A percentile compares a stretch with the other conserved stretches of the same genome.
phyloP scores from a whole-genome alignment of 2,797 vertebrate genomes.

The Kryptopterus vitreolus region DNA sequence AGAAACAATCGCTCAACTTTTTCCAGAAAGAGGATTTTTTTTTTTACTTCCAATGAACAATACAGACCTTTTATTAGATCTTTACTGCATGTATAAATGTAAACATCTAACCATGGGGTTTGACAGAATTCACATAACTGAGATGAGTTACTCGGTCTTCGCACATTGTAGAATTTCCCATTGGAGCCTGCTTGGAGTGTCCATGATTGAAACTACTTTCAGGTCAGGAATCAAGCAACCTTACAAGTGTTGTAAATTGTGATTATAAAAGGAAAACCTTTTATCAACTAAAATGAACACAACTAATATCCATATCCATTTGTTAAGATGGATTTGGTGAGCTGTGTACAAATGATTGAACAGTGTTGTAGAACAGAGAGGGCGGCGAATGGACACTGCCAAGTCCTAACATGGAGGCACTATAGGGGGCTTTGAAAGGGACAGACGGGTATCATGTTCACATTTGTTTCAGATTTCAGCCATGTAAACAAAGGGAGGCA shows the following conservation, averaged over 20 bases:
- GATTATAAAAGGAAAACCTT: neutral
- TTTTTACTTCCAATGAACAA: neutral
- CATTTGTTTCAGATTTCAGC: slow-evolving; percentile 72
- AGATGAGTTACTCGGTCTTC: neutral
- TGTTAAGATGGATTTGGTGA: neutral
- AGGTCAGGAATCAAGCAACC: neutral
- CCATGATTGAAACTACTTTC: neutral
- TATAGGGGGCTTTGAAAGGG: slow-evolving; percentile 35
- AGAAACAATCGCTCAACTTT: neutral
- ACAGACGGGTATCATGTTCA: slow-evolving; percentile 61
- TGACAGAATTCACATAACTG: neutral
- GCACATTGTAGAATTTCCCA: neutral
- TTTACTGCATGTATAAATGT: no score
- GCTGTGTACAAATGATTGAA: neutral
- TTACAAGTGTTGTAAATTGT: neutral
- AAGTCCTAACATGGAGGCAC: slow-evolving; percentile 21
- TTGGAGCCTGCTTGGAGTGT: neutral
- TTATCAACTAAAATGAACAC: neutral
- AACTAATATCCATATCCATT: neutral
- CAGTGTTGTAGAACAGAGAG: slow-evolving; percentile 12
- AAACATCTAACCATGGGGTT: no score
- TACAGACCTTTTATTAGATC: neutral
- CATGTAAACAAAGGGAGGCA: slow-evolving; percentile 67
- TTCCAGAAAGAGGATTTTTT: neutral
- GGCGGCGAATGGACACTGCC: slow-evolving; percentile 20